Base-by-base conservation (phyloP, 1,140 invertebrate species). In the Delia radicum region DNA sequence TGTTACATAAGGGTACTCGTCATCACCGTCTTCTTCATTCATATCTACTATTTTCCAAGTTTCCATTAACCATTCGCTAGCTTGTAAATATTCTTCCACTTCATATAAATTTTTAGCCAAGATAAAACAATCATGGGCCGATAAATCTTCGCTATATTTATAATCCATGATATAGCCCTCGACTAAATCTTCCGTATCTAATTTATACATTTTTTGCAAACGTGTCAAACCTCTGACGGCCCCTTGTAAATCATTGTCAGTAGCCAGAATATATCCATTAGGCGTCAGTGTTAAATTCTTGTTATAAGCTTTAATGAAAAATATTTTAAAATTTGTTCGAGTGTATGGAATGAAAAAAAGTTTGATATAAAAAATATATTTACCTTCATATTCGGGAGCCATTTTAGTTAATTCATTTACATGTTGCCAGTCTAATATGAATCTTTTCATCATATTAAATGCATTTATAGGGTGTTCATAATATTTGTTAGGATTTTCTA, bases 91-190 rank as follows among this genome's bases (percentile, higher is more conserved):
- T 86, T 99, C 95, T 18, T 93, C 92, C 75, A 93, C 90, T 81
- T 95, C 93, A 88, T 98, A 98, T 4, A 95, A 92, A 79, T 95
- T 92, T 73, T 94, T 89, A 10, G 96, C 98, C 15, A 99, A 88
- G 87, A 98, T 95, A 88, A 95, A 99, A 84, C 97, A 98, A 85
- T 99, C 98, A 67, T 92, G 91, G 5, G 95, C 95, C 88, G 88
- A 86, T 85, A 93, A 87, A 42, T 89, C 87, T 0, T 85, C 80
- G 80, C 89, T 87, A 85, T 94, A 94, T 73, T 91, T 90, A 8
- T 92, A 90, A 3, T 93, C 94, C 81, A 92, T 92, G 33, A 98
- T 88, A 79, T 93, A 91, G 18, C 97, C 97, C 65, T 93, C 88
- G 1, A 97, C 95, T 75, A 99, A 89, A 37, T 94, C 92, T 0